Evolutionary conservation across 2,113 vertebrate species (phyloP), one percentile per base, ranked within the genome.

Genomic region (Pao palembangensis): DNA sequence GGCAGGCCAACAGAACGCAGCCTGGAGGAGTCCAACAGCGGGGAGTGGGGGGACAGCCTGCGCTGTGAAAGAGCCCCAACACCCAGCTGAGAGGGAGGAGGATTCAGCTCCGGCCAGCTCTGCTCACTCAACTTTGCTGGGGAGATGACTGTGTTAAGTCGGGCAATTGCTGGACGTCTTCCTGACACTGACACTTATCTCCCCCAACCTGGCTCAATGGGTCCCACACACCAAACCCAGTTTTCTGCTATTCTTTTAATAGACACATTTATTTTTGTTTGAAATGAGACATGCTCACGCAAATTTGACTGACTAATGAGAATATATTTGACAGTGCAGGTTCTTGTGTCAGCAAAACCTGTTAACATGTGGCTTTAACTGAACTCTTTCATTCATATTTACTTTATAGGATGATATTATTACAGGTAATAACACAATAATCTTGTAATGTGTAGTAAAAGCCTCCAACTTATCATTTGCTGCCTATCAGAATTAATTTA

Each of bases 1-100:
- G 85, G 79, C 82, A 80, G 84, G 86, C 86, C 87, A 89, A 90
- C 83, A 87, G 85, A 85, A 88, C 79, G 71, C 83, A 89, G 86
- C 84, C 88, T 88, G 85, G 82, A 89, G 87, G 87, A 90, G 84
- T 86, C 85, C 86, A 85, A 82, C 82, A 85, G 85, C 83, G 83
- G 87, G 80, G 86, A 85, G 87, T 79, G 87, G 82, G 47, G 84
- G 84, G 83, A 87, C 87, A 85, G 88, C 83, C 86, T 87, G 87
- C 76, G 79, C 86, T 88, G 83, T 85, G 86, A 88, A 88, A 87
- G 81, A 85, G 80, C 83, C 80, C 83, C 84, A 82, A 83, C 87
- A 79, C 82, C 85, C 80, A 87, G 78, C 80, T 72, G 83, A 86
- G 87, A 84, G 80, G 77, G 80, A 81, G 83, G 78, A 83, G 75